Conservation (phyloP, 2,888 invertebrate genomes). For the Balanococcus diminutus region DNA sequence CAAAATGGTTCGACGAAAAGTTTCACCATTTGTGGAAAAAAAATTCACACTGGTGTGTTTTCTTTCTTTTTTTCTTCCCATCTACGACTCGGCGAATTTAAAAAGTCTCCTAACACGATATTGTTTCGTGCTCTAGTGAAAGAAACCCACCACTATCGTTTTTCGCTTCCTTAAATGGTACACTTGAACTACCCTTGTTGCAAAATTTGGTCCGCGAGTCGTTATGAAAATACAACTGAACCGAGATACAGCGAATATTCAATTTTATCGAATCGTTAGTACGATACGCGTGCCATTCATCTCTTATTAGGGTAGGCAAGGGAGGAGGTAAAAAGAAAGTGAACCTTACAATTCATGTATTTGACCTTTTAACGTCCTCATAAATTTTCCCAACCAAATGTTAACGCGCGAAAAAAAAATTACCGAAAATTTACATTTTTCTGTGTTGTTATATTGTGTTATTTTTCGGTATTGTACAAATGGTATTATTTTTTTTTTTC, state of each 20-base stretch:
- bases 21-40: not conserved
- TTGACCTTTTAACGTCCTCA: constrained; percentile 40
- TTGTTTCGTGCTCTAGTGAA: not conserved
- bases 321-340: not conserved
- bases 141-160: not conserved
- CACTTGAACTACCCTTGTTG: not conserved
- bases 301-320: no score
- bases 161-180: not conserved
- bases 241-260: constrained; percentile 1
- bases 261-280: constrained; percentile 38
- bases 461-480: not conserved
- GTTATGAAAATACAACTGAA: not conserved
- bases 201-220: not conserved
- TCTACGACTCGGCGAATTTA: not conserved
- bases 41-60: not conserved
- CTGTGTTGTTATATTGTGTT: not conserved
- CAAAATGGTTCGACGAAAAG: not conserved
- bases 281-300: not conserved
- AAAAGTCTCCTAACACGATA: constrained; percentile 1
- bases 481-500: not conserved
- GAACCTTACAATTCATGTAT: constrained; percentile 14
- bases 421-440: constrained; percentile 35
- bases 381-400: constrained; percentile 29
- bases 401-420: constrained; percentile 26
- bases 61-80: not conserved